Percentiles rank a stretch among this genome's conserved stretches.
These are phyloP conservation scores for Panulirus ornatus DNA, from an alignment of 1,140 invertebrate genomes.

Conservation along the genomic window DNA sequence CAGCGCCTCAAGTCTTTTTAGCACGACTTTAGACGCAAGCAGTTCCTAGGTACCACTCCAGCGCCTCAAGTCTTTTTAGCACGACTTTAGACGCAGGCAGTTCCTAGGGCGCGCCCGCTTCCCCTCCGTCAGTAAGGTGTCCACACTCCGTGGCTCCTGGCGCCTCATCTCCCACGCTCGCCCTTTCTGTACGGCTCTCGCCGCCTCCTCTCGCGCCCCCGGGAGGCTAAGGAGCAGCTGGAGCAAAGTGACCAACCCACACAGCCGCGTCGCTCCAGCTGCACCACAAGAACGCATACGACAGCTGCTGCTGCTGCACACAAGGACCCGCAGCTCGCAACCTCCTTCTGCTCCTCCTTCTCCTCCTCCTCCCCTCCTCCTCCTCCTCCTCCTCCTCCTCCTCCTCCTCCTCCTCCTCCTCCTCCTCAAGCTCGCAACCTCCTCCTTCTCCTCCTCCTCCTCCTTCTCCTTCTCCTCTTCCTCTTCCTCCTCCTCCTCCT, in stretches of 20 bases:
- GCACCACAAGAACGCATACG: neutral
- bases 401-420: neutral
- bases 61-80: too few relatives aligned
- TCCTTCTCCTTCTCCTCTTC: neutral
- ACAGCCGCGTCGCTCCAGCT: neutral
- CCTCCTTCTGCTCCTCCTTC: conserved; percentile 4
- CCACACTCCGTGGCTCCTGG: too few relatives aligned
- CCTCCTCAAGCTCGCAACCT: too few relatives aligned
- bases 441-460: conserved; percentile 6
- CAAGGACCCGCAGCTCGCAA: neutral
- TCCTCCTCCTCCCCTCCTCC: neutral
- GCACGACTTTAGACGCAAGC: too few relatives aligned
- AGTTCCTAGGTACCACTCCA: too few relatives aligned
- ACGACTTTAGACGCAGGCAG: too few relatives aligned
- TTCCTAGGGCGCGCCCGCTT: too few relatives aligned
- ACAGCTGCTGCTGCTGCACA: neutral
- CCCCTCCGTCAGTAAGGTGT: too few relatives aligned
- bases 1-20: too few relatives aligned
- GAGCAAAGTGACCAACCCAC: neutral
- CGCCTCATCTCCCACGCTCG: neutral
- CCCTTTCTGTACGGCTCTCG: neutral
- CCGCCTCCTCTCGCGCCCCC: neutral
- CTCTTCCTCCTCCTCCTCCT: neutral
- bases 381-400: neutral
- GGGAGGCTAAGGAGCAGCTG: neutral